These are phyloP conservation scores for Drusus annulatus DNA, from an alignment of 1,140 invertebrate species.

Conservation along the genomic window DNA sequence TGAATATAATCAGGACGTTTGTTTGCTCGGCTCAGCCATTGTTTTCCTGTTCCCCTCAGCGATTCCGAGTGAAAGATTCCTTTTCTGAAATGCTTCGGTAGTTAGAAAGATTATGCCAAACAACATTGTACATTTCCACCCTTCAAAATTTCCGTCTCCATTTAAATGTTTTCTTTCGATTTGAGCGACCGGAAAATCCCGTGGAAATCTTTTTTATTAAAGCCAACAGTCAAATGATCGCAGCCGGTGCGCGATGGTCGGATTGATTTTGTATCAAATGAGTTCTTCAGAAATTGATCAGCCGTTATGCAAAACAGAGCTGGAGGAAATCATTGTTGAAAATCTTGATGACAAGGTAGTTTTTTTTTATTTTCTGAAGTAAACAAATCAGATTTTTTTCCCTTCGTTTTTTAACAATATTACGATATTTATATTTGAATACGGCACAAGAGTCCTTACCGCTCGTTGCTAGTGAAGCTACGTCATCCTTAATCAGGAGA, in stretches of 20 bases:
- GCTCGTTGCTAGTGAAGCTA: too few relatives aligned
- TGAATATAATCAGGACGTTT: conserved; percentile 23
- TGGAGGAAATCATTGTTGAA: neutral
- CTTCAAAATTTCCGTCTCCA: neutral
- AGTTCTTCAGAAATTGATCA: neutral
- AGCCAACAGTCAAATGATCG: conserved; percentile 7
- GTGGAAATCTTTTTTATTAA: conserved; percentile 9
- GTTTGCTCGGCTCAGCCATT: neutral
- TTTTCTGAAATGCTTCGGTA: neutral
- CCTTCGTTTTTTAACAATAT: neutral
- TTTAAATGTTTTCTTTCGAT: conserved; percentile 14
- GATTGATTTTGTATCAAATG: neutral
- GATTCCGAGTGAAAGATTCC: neutral
- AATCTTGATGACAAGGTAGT: neutral
- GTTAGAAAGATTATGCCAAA: conserved; percentile 31
- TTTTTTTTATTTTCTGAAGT: neutral
- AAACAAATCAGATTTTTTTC: neutral
- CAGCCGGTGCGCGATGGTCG: neutral
- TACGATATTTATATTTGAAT: too few relatives aligned
- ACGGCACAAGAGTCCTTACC: too few relatives aligned
- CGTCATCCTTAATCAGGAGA: too few relatives aligned
- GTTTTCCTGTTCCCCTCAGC: neutral
- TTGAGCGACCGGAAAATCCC: conserved; percentile 7
- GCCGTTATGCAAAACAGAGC: neutral
- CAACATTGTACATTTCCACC: conserved; percentile 19